Percentiles rank a stretch among this genome's conserved stretches.
Conservation (phyloP, 1,140 invertebrate species). For the Orchestia grillus region DNA sequence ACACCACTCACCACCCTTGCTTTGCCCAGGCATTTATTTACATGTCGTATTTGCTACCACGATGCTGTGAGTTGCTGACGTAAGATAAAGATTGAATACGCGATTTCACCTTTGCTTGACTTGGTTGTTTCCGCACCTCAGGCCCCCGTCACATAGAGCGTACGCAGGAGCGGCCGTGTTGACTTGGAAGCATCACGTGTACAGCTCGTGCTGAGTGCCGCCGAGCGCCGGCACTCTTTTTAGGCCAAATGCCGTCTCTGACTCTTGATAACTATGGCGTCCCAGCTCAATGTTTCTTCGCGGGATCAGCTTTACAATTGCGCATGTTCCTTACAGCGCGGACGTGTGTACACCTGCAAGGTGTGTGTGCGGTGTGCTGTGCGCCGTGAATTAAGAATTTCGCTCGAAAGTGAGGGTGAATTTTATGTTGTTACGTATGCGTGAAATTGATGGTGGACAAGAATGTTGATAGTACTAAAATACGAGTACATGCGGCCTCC, state of each 20-base stretch:
- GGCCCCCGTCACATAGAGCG: not conserved
- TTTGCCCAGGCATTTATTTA: no score
- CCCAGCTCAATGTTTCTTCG: not conserved
- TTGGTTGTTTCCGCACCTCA: not conserved
- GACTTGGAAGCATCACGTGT: not conserved
- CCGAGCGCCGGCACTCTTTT: not conserved
- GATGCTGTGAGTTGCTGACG: no score
- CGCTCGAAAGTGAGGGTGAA: no score
- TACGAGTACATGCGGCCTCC: not conserved
- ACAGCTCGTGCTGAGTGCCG: not conserved
- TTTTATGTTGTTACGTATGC: no score
- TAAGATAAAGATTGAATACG: not conserved
- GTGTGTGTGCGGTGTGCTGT: no score
- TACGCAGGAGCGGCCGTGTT: not conserved
- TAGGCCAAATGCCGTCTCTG: not conserved
- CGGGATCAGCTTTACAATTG: not conserved
- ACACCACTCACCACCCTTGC: no score
- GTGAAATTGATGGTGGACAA: not conserved
- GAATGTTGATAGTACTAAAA: not conserved
- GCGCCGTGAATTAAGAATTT: no score
- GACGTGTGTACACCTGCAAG: not conserved
- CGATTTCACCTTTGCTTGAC: not conserved
- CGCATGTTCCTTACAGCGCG: not conserved
- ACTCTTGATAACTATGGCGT: not conserved
- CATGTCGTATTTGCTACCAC: no score